These are phyloP conservation scores for Pelodytes ibericus DNA, from an alignment of 2,797 vertebrate genomes.

Conservation along the genomic window DNA sequence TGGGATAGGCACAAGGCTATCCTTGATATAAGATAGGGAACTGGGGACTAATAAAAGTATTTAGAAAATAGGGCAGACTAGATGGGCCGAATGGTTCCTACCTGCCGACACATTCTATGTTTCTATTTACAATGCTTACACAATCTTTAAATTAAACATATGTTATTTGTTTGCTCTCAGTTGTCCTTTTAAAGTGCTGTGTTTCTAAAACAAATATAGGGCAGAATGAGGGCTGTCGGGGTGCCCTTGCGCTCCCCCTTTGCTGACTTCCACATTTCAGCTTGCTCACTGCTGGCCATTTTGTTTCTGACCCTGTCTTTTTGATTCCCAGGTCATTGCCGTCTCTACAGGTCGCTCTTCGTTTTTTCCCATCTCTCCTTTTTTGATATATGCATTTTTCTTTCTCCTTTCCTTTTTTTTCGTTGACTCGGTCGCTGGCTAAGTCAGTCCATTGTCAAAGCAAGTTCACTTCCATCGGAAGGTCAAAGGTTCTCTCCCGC, in stretches of 20 bases:
- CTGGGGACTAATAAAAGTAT: too few species aligned
- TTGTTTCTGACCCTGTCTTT: conserved; percentile 31
- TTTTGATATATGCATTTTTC: conserved; percentile 34
- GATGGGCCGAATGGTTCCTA: too few species aligned
- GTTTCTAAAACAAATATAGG: not conserved
- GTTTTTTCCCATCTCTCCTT: conserved; percentile 21
- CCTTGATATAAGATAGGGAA: too few species aligned
- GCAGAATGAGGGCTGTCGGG: not conserved
- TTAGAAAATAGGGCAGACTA: too few species aligned
- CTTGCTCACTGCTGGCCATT: not conserved
- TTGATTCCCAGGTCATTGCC: not conserved
- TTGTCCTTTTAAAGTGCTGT: not conserved
- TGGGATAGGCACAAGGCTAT: too few species aligned
- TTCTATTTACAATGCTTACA: too few species aligned
- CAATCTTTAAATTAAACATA: too few species aligned
- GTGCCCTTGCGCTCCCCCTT: not conserved
- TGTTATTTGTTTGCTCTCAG: not conserved
- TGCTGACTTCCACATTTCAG: not conserved
- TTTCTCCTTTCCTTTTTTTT: conserved; percentile 14
- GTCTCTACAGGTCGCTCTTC: conserved; percentile 14
- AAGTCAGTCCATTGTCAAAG: conserved; percentile 45
- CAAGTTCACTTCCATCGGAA: not conserved
- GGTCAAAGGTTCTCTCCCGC: conserved; percentile 15
- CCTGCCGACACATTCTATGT: too few species aligned
- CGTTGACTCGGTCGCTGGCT: conserved; percentile 13